Percentiles rank a stretch among this genome's conserved stretches.
These are phyloP conservation scores for Agrochola litura DNA, from an alignment of 2,888 invertebrate species.

Conservation along the genomic window DNA sequence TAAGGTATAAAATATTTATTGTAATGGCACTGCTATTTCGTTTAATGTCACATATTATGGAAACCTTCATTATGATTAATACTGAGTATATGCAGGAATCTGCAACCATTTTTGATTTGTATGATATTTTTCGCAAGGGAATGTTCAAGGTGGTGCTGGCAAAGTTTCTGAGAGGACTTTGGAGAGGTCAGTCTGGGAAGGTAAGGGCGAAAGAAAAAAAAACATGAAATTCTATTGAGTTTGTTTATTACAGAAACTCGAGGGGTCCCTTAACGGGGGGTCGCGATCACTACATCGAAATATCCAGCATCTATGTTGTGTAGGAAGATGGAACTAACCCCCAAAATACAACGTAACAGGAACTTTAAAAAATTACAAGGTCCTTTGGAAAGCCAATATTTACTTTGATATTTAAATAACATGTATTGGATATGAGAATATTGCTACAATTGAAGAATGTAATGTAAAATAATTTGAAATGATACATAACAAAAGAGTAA, in stretches of 20 bases:
- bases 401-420: constrained; percentile 31
- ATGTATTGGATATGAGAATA: not conserved
- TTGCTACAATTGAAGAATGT: not conserved
- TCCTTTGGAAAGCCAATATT: constrained; percentile 3
- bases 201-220: not conserved
- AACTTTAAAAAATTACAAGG: constrained; percentile 23
- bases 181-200: not conserved
- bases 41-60: constrained; percentile 41
- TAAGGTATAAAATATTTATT: constrained; percentile 38
- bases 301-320: not conserved
- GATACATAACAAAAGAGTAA: not conserved
- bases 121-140: not conserved
- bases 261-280: no score
- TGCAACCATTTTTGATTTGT: constrained; percentile 37
- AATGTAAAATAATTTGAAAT: not conserved
- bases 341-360: not conserved
- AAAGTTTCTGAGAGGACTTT: not conserved
- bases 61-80: constrained; percentile 25
- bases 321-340: not conserved
- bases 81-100: constrained; percentile 39
- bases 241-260: not conserved
- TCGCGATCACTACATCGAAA: not conserved
- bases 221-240: not conserved
- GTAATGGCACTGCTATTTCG: constrained; percentile 46
- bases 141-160: not conserved